Percentiles rank a stretch among this genome's conserved stretches.
Evolutionary conservation across 2,888 invertebrate genomes (phyloP).

Genomic region (Thecophora atra): DNA sequence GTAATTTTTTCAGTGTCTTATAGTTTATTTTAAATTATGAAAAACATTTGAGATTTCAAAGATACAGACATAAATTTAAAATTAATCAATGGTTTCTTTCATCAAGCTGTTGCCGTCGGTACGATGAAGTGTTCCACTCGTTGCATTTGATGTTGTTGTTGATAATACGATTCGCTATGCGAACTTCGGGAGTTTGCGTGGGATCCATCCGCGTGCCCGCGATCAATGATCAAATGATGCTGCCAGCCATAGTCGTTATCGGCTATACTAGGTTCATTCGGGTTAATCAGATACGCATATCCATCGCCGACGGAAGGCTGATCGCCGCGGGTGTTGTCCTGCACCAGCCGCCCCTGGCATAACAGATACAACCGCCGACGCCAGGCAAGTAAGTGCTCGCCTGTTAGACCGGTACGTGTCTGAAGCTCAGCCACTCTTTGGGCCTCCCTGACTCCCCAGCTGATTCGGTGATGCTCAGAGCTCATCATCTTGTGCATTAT

Average conservation of each 20-base stretch:
- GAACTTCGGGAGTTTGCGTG: no score
- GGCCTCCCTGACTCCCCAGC: conserved; percentile 52
- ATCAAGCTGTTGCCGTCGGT: no score
- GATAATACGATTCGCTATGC: no score
- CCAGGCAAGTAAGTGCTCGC: conserved; percentile 54
- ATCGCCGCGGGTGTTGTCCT: conserved; percentile 62
- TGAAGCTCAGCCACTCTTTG: conserved; percentile 49
- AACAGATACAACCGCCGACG: conserved; percentile 58
- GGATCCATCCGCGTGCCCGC: no score
- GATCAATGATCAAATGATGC: no score
- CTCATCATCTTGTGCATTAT: conserved; percentile 56
- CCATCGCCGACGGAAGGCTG: conserved; percentile 63
- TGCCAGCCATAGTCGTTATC: conserved; percentile 42
- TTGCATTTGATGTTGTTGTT: no score
- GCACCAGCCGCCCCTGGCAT: conserved; percentile 56
- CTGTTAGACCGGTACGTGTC: conserved; percentile 49
- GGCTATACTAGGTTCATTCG: conserved; percentile 60
- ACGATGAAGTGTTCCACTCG: no score
- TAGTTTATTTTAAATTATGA: no score
- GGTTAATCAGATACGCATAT: conserved; percentile 47
- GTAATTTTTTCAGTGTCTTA: no score
- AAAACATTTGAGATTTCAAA: no score
- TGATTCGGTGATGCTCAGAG: conserved; percentile 47
- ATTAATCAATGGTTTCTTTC: no score
- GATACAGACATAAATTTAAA: no score